Conservation (phyloP, 1,140 invertebrate genomes). For the Xylocopa sonorina region DNA sequence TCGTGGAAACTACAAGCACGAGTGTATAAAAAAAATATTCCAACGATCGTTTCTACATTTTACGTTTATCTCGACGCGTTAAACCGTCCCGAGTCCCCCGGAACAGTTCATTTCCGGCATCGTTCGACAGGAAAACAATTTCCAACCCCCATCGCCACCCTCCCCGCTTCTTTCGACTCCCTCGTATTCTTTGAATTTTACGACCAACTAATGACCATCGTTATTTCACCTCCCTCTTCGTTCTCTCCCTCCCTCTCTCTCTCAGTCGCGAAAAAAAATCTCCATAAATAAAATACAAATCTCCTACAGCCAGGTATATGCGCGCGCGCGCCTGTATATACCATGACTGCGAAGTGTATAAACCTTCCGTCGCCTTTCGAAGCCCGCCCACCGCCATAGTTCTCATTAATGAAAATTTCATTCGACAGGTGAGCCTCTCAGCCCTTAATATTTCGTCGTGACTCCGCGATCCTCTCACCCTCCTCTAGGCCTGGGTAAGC, state of each 20-base stretch:
- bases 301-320: not conserved
- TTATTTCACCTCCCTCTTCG: conserved; percentile 24
- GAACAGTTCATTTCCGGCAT: conserved; percentile 19
- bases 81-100: not conserved
- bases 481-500: not conserved
- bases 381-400: too few relatives aligned
- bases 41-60: too few relatives aligned
- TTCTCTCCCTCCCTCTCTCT: too few relatives aligned
- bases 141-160: not conserved
- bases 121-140: conserved; percentile 18
- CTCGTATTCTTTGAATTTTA: conserved; percentile 16
- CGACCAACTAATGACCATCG: conserved; percentile 36
- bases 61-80: conserved; percentile 23
- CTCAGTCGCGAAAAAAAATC: too few relatives aligned
- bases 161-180: too few relatives aligned
- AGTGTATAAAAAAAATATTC: too few relatives aligned
- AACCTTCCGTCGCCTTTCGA: not conserved
- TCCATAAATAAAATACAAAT: conserved; percentile 15
- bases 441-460: not conserved
- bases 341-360: too few relatives aligned
- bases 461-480: not conserved
- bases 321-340: too few relatives aligned
- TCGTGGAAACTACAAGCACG: too few relatives aligned
- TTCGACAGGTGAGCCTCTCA: not conserved
- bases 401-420: conserved; percentile 34